Evolutionary conservation across 2,888 invertebrate species (phyloP).

Genomic region (Troglohyphantes excavatus): DNA sequence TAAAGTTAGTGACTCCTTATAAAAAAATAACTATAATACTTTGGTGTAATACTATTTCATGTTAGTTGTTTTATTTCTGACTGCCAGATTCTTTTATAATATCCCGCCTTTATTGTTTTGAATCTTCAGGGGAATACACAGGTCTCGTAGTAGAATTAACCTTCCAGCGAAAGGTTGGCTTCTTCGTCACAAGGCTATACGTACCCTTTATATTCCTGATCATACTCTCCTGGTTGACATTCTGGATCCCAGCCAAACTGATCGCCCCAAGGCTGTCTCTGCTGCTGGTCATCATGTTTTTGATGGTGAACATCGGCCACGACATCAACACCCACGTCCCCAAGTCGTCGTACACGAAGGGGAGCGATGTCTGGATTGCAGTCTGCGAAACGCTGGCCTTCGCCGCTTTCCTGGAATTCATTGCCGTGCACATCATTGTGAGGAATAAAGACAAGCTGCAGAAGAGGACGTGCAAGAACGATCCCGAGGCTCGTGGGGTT

Average conservation of each 20-base stretch:
- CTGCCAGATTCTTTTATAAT: too few relatives aligned
- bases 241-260: constrained; percentile 61
- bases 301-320: constrained; percentile 28
- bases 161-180: constrained; percentile 45
- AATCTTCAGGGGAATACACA: constrained; percentile 36
- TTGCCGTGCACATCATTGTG: constrained; percentile 6
- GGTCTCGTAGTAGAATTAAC: background rate
- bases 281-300: constrained; percentile 44
- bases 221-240: constrained; percentile 29
- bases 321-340: constrained; percentile 29
- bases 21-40: too few relatives aligned
- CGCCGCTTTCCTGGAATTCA: constrained; percentile 52
- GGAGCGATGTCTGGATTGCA: constrained; percentile 67
- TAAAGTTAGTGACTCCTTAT: too few relatives aligned
- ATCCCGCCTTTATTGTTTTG: too few relatives aligned
- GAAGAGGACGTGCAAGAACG: background rate
- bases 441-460: constrained; percentile 4
- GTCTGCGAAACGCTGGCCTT: constrained; percentile 54
- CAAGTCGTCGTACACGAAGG: constrained; percentile 54
- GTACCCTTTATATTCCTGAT: constrained; percentile 61
- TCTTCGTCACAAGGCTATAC: constrained; percentile 54
- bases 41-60: too few relatives aligned
- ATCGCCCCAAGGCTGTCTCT: constrained; percentile 33
- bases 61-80: too few relatives aligned
- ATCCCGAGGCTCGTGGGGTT: constrained; percentile 38